Evolutionary conservation across 2,113 vertebrate species (phyloP).

Genomic region (Amia ocellicauda): DNA sequence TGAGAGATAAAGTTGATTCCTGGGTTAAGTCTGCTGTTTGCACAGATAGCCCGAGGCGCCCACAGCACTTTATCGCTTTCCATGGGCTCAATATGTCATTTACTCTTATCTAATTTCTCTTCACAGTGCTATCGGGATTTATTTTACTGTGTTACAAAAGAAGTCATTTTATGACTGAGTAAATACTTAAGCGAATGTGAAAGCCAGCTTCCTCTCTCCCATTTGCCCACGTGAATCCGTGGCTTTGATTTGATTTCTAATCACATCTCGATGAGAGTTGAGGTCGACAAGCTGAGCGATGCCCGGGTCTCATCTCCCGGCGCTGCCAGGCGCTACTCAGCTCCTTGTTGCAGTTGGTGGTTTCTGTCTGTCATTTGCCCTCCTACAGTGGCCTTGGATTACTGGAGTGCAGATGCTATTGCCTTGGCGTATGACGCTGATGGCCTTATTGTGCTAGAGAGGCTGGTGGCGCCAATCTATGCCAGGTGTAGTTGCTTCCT

Average conservation of each 20-base stretch:
- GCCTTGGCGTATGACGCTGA: too few relatives aligned
- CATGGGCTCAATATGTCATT: slow-evolving; percentile 36
- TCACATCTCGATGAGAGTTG: background rate
- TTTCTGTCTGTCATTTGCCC: too few relatives aligned
- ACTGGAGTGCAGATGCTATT: too few relatives aligned
- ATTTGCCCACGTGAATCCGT: background rate
- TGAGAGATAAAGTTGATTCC: slow-evolving; percentile 35
- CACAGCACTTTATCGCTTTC: slow-evolving; percentile 38
- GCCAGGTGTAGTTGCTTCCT: too few relatives aligned
- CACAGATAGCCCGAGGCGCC: slow-evolving; percentile 39
- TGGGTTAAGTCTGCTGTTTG: slow-evolving; percentile 38
- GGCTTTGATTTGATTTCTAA: slow-evolving; percentile 6
- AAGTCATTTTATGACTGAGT: slow-evolving; percentile 10
- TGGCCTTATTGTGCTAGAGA: too few relatives aligned
- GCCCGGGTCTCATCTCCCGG: background rate
- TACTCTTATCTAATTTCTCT: slow-evolving; percentile 36
- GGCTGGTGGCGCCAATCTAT: too few relatives aligned
- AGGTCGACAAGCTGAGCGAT: background rate
- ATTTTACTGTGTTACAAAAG: slow-evolving; percentile 13
- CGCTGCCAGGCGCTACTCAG: background rate
- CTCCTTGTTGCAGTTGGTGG: background rate
- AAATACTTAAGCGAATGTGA: slow-evolving; percentile 8
- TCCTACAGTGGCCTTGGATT: too few relatives aligned
- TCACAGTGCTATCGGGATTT: background rate
- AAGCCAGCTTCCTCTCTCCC: background rate